These are phyloP conservation scores for Penaeus vannamei DNA, from an alignment of 1,140 invertebrate species.

Conservation along the genomic window DNA sequence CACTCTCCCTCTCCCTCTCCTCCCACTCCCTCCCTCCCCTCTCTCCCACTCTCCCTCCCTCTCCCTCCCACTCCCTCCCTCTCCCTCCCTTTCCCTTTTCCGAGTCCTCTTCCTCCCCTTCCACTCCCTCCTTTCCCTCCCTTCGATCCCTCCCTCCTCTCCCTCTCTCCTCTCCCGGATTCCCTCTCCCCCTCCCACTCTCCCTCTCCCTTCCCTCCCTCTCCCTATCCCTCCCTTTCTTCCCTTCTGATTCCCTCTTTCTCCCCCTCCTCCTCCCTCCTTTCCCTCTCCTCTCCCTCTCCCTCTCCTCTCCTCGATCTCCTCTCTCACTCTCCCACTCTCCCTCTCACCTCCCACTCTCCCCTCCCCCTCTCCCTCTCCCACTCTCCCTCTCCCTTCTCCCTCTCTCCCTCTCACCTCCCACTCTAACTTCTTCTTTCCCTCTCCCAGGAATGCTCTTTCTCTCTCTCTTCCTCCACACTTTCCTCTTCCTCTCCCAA, in stretches of 20 bases:
- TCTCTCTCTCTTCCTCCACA: background rate
- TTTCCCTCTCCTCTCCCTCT: background rate
- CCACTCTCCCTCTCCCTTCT: background rate
- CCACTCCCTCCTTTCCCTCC: too few species aligned
- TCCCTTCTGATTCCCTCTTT: background rate
- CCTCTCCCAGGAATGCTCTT: too few species aligned
- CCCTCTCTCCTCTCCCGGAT: too few species aligned
- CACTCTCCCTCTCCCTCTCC: too few species aligned
- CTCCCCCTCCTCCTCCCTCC: too few species aligned
- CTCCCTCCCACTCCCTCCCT: too few species aligned
- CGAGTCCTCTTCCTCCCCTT: too few species aligned
- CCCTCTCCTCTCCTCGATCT: background rate
- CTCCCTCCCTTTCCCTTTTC: too few species aligned
- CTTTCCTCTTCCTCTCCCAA: background rate
- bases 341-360: background rate
- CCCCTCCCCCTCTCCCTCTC: background rate
- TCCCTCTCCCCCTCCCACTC: background rate
- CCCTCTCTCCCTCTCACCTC: background rate
- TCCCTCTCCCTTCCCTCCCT: background rate
- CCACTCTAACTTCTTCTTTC: background rate
- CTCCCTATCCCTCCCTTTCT: background rate
- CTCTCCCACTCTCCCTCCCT: too few species aligned
- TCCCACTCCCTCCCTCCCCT: too few species aligned
- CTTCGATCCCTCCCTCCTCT: too few species aligned
- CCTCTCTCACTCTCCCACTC: background rate